Conservation (phyloP, 2,797 vertebrate genomes). For the Aldrovandia affinis region DNA sequence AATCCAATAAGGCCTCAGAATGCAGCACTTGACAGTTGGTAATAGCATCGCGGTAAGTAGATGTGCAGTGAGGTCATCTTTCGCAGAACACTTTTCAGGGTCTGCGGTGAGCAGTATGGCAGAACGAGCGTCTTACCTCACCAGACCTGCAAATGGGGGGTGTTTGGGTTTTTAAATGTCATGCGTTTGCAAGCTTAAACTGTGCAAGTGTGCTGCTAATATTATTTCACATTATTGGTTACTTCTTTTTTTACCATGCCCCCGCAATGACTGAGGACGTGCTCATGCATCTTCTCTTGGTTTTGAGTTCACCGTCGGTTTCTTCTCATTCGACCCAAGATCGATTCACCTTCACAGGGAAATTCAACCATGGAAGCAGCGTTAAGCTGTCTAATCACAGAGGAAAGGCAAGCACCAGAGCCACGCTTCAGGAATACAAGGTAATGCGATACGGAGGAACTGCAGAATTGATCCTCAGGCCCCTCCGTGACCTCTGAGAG, state of each 20-base stretch:
- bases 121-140: neutral
- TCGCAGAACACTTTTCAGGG: too few species aligned
- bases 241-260: neutral
- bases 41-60: too few species aligned
- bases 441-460: slow-evolving; percentile 7
- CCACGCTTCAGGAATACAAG: neutral
- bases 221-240: neutral
- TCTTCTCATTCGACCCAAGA: neutral
- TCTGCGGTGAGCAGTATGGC: too few species aligned
- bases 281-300: neutral
- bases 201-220: neutral
- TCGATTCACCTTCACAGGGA: slow-evolving; percentile 16
- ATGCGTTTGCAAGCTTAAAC: neutral
- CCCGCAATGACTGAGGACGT: neutral
- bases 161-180: neutral
- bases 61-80: too few species aligned
- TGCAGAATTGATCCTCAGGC: neutral
- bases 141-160: neutral
- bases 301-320: neutral
- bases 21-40: too few species aligned
- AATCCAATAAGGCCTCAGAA: too few species aligned
- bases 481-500: neutral
- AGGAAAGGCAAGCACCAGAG: neutral
- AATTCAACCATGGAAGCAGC: neutral
- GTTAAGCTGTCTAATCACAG: neutral